Evolutionary conservation across 1,140 invertebrate species (phyloP), one percentile per base, ranked within the genome.

Genomic region (Drosophila bifasciata): DNA sequence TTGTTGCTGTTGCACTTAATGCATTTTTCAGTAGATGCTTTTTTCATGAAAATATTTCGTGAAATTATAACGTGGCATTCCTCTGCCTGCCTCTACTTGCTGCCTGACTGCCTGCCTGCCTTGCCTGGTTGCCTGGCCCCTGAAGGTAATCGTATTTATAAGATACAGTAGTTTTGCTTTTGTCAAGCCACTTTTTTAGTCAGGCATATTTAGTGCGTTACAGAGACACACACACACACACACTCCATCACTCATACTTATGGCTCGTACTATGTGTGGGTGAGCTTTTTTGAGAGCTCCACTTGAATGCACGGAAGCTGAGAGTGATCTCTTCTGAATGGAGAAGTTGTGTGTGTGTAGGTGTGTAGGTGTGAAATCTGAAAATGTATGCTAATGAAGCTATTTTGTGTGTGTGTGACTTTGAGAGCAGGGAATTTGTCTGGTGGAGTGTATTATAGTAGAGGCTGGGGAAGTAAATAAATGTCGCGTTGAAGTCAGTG

Each of bases 1-100:
- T n/a, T 28, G 50, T 23, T 72, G 44, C 69, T 74, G 69, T 53
- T 62, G 72, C 77, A 77, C 81, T 85, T 86, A 77, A 85, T 85
- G 80, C 81, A 86, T 85, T 85, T 85, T 85, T 84, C 80, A 84
- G 79, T 85, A 84, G 79, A 75, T 85, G 71, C 70, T 83, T 76
- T 53, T 84, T 84, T 62, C 74, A 71, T 88, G 74, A 81, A 86
- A 86, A 86, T 86, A 86, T 86, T 88, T 86, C 74, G 78, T 88
- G 55, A 86, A 86, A 86, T 86, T 86, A 86, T 86, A 86, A 86
- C 81, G 63, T 85, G 69, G 64, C 67, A 60, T 71, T 53, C 45
- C 69, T 28, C 75, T 56, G 76, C 46, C 75, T 56, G 76, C 46
- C 39, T 51, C 64, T 57, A 45, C 28, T 32, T 3, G 6, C 58